Evolutionary conservation across 2,797 vertebrate genomes (phyloP).

Genomic region (Manis pentadactyla): DNA sequence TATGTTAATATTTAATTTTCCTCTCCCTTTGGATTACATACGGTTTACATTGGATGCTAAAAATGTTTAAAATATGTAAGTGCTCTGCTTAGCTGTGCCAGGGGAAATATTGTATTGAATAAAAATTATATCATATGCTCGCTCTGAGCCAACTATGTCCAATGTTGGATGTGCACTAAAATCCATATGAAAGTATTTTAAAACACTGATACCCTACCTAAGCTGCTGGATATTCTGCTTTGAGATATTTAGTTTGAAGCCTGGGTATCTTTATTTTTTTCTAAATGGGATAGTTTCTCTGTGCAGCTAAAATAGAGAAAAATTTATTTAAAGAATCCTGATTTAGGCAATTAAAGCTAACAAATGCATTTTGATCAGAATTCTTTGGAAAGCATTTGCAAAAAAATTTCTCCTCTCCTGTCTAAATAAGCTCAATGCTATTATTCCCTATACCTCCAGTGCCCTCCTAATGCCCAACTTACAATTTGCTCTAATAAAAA

Average conservation of each 20-base stretch:
- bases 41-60: neutral
- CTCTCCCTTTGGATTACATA: neutral
- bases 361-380: neutral
- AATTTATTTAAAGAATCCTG: neutral
- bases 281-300: neutral
- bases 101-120: neutral
- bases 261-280: neutral
- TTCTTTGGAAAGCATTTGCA: neutral
- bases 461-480: neutral
- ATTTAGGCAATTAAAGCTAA: neutral
- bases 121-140: neutral
- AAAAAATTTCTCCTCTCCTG: neutral
- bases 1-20: neutral
- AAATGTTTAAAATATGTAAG: neutral
- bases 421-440: neutral
- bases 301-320: neutral
- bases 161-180: neutral
- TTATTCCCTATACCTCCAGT: neutral
- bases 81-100: neutral
- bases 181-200: neutral
- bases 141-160: neutral
- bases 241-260: neutral
- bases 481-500: neutral
- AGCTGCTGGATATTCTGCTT: neutral
- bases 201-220: neutral